Evolutionary conservation across 2,113 vertebrate species (phyloP).

Genomic region (Dromaius novaehollandiae): DNA sequence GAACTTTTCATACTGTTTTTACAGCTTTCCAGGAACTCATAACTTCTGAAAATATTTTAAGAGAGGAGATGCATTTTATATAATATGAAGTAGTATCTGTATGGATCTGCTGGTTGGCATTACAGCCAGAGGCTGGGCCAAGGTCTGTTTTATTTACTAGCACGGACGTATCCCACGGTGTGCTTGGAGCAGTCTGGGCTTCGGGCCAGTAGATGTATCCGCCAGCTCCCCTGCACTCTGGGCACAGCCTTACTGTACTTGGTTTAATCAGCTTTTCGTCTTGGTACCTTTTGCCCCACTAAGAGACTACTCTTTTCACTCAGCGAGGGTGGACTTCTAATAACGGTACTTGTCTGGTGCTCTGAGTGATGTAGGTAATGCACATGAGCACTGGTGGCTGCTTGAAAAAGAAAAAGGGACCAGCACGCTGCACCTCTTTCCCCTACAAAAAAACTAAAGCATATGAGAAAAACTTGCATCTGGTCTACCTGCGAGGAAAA

Average conservation of each 20-base stretch:
- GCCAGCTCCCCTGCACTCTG: background rate
- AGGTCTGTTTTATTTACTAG: background rate
- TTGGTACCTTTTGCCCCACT: background rate
- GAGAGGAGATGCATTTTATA: background rate
- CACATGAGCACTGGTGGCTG: rapidly evolving
- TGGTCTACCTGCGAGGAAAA: background rate
- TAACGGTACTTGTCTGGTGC: background rate
- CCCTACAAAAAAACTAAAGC: background rate
- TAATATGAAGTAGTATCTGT: background rate
- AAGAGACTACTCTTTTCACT: background rate
- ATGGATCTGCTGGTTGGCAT: background rate
- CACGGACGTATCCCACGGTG: background rate
- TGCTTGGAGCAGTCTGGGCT: background rate
- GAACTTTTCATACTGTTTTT: background rate
- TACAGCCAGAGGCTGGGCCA: background rate
- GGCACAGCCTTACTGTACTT: background rate
- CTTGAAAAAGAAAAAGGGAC: background rate
- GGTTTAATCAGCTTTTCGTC: background rate
- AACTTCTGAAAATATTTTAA: background rate
- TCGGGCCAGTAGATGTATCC: background rate
- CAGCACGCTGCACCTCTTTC: background rate
- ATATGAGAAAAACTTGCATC: background rate
- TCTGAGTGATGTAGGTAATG: background rate
- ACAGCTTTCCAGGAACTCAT: background rate
- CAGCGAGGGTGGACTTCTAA: background rate